Base-by-base conservation (phyloP, 2,888 invertebrate species). In the Aricia artaxerxes region DNA sequence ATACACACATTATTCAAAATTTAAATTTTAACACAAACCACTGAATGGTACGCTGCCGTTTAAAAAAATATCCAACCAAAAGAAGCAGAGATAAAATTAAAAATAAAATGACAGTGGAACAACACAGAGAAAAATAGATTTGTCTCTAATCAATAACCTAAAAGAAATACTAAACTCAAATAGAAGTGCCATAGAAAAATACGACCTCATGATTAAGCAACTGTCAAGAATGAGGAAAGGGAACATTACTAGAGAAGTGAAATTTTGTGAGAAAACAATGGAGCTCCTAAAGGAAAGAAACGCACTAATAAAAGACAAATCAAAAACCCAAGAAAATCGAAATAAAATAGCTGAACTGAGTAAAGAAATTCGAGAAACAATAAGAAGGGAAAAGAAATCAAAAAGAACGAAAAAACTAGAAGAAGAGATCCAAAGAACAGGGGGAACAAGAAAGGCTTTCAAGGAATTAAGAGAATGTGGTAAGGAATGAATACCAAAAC, bases 401-500 rank as follows among this genome's bases (percentile, higher is more conserved):
- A 31, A 38, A 11, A 72, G 13, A 72, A 72, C 16, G 38, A 38
- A 72, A 38, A 38, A 13, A 4, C 38, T 72, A 7, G 38, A 35
- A 35, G 11, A 24, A 13, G 13, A 72, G 13, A 72, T 72, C 31
- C 31, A 31, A 72, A 82, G n/a, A 80, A 81, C 81, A n/a, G 81
- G 81, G 80, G 82, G 81, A n/a, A 81, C 77, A 57, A 80, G 35
- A 79, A 82, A 82, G 80, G 82, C 81, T 5, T 77, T 82, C 38
- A 82, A 82, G 64, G 80, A 82, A 79, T 79, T 83, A 24, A n/a
- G 80, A 9, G 81, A 82, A 81, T 4, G 80, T 38, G 81, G 81
- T 24, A 81, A 73, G n/a, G 79, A 80, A 81, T 82, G 81, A 81
- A 82, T 83, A 81, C 78, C 81, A 49, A 82, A 80, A 57, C 61